These are phyloP conservation scores for Picus viridis DNA, from an alignment of 2,797 vertebrate species.

Conservation along the genomic window DNA sequence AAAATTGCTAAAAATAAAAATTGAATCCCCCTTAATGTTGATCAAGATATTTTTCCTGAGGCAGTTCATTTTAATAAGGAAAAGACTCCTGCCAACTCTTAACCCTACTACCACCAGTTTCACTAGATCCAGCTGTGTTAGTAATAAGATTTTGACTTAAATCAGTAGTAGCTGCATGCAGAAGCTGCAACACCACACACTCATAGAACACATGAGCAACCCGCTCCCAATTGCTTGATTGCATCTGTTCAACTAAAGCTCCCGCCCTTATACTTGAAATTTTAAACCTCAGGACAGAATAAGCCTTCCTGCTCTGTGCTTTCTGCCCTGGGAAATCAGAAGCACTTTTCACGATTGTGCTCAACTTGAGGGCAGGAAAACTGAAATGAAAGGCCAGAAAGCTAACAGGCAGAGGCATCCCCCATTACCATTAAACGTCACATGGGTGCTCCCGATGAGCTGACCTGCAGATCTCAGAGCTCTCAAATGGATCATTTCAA, in stretches of 20 bases:
- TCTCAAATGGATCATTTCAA: background rate
- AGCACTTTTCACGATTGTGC: background rate
- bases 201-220: background rate
- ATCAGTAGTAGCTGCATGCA: background rate
- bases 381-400: background rate
- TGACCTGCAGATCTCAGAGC: background rate
- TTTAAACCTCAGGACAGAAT: background rate
- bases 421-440: background rate
- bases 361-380: background rate
- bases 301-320: background rate
- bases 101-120: background rate
- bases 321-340: background rate
- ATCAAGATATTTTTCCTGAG: background rate
- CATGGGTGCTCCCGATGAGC: fast-evolving
- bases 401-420: background rate
- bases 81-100: background rate
- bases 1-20: background rate
- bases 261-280: background rate
- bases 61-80: background rate
- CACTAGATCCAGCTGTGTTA: background rate
- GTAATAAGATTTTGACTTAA: background rate
- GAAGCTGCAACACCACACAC: fast-evolving
- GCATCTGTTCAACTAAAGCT: background rate
- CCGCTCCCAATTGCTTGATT: background rate
- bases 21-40: background rate